Evolutionary conservation across 2,113 vertebrate species (phyloP).

Genomic region (Toxostoma redivivum): DNA sequence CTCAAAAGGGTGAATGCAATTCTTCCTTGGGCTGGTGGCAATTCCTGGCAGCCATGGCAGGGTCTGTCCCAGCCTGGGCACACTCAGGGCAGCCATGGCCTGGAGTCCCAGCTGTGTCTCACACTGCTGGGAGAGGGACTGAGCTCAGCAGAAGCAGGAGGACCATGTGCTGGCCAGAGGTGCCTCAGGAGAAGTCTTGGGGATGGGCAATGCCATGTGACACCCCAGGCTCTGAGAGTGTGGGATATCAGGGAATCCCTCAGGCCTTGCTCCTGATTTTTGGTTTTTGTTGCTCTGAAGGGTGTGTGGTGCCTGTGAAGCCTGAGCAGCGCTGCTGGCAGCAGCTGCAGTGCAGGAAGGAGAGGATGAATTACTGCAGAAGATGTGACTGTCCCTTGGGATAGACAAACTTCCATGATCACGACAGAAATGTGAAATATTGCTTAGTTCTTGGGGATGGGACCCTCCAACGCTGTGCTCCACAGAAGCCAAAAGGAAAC

Average conservation of each 20-base stretch:
- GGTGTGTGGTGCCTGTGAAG: not conserved
- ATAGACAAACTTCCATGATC: not conserved
- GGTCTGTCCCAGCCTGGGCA: not conserved
- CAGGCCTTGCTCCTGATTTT: not conserved
- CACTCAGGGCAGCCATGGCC: not conserved
- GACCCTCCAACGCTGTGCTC: not conserved
- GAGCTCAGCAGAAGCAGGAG: not conserved
- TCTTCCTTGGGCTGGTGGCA: not conserved
- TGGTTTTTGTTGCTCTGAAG: not conserved
- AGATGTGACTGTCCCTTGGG: not conserved
- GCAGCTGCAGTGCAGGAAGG: not conserved
- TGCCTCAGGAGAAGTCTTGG: not conserved
- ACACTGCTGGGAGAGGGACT: not conserved
- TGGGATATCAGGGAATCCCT: not conserved
- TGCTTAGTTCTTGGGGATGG: not conserved
- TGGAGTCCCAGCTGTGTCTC: not conserved
- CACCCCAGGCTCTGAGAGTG: not conserved
- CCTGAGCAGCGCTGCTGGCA: not conserved
- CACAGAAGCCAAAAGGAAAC: not conserved
- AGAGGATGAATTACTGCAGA: not conserved
- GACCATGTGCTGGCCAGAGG: not conserved
- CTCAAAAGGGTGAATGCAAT: not conserved
- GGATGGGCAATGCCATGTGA: not conserved
- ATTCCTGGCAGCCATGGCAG: not conserved
- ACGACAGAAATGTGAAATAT: not conserved